Evolutionary conservation across 2,797 vertebrate species (phyloP).

Genomic region (Gila robusta): DNA sequence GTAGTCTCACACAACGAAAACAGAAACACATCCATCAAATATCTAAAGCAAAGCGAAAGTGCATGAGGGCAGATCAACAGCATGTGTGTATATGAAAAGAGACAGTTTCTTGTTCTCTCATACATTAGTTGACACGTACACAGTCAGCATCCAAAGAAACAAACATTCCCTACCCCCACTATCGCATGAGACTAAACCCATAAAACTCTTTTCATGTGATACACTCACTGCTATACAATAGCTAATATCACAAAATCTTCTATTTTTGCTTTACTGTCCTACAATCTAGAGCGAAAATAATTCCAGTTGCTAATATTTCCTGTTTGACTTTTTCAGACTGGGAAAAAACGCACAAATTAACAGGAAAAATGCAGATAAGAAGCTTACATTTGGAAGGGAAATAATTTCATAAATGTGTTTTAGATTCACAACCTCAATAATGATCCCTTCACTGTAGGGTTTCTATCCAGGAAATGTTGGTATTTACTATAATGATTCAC

Average conservation of each 20-base stretch:
- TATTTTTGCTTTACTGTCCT: neutral
- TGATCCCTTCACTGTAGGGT: neutral
- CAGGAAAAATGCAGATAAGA: neutral
- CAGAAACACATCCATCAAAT: constrained; percentile 26
- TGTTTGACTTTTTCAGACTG: neutral
- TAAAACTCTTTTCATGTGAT: neutral
- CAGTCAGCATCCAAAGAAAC: neutral
- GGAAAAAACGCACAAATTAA: neutral
- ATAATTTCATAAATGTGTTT: neutral
- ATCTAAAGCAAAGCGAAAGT: neutral
- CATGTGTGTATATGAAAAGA: constrained; percentile 23
- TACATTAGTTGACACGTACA: neutral
- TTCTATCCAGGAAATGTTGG: neutral
- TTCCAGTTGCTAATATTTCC: neutral
- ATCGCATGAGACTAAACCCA: neutral
- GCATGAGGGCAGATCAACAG: neutral
- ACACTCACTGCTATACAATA: neutral
- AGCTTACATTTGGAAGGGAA: neutral
- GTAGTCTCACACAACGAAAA: neutral
- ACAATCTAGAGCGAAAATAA: neutral
- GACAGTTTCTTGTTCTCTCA: constrained; percentile 1
- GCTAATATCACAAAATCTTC: neutral
- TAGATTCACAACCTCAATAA: constrained; percentile 16
- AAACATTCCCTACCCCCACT: neutral
- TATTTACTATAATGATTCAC: constrained; percentile 21